phyloP scores from a whole-genome alignment of 37 sponge, comb jelly and placozoan species.

The Lycopodina hypogea region DNA sequence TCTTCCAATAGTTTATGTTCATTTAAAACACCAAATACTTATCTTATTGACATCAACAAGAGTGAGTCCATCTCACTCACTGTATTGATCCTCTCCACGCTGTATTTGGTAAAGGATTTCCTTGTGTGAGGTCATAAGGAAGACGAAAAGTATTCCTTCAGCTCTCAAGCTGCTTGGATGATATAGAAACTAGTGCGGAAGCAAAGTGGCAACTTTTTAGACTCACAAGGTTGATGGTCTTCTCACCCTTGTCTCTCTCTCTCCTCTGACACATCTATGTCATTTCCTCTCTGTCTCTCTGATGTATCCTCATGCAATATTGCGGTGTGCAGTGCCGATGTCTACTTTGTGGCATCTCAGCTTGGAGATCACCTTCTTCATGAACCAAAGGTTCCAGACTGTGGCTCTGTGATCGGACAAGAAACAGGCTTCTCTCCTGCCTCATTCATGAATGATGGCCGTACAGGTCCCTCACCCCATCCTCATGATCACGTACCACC shows the following conservation, averaged over 20 bases:
- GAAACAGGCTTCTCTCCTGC: neutral
- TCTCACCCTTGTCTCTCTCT: conserved; percentile 12
- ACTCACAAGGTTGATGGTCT: conserved; percentile 22
- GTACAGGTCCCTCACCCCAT: too few species aligned
- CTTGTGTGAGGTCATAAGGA: too few species aligned
- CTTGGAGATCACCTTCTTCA: conserved; percentile 16
- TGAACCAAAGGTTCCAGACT: conserved; percentile 43
- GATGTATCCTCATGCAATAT: neutral
- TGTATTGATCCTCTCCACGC: too few species aligned
- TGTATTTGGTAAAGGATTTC: too few species aligned
- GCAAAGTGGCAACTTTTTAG: neutral
- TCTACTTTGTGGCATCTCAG: conserved; percentile 20
- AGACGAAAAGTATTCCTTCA: too few species aligned
- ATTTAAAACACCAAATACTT: too few species aligned
- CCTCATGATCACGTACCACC: too few species aligned
- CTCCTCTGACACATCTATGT: neutral
- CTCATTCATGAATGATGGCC: neutral
- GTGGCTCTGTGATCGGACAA: neutral
- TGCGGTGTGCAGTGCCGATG: conserved; percentile 24
- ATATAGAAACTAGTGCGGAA: too few species aligned
- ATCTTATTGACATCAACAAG: too few species aligned
- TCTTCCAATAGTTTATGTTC: too few species aligned
- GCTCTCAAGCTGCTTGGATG: too few species aligned
- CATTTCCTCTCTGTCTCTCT: neutral
- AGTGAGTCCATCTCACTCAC: too few species aligned